Conservation (phyloP, 2,888 invertebrate genomes). For the Unio delphinus region DNA sequence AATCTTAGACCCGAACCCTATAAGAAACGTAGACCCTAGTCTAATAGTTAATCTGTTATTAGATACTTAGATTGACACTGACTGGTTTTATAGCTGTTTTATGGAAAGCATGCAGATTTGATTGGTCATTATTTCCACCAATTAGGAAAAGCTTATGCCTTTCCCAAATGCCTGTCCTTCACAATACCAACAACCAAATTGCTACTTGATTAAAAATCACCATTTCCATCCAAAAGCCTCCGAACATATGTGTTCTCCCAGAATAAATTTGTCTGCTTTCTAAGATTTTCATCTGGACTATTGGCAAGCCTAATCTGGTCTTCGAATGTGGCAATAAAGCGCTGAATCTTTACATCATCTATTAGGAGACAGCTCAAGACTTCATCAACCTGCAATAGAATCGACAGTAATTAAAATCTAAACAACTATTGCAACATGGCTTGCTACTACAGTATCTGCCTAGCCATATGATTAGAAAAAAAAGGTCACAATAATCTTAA, state of each 20-base stretch:
- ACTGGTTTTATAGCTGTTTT: too few species aligned
- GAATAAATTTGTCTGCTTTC: slow-evolving; percentile 59
- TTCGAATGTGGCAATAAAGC: slow-evolving; percentile 47
- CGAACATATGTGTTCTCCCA: slow-evolving; percentile 69
- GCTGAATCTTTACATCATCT: slow-evolving; percentile 34
- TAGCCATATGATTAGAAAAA: too few species aligned
- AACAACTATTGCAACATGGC: too few species aligned
- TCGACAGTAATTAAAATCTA: too few species aligned
- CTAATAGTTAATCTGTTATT: too few species aligned
- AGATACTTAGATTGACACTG: too few species aligned
- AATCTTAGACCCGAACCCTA: too few species aligned
- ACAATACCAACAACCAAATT: neutral
- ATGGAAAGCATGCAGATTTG: too few species aligned
- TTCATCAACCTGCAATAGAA: slow-evolving; percentile 33
- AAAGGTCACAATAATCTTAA: too few species aligned
- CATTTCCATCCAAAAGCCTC: slow-evolving; percentile 62
- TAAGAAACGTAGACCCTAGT: too few species aligned
- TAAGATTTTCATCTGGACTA: slow-evolving; percentile 47
- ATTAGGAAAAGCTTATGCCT: neutral
- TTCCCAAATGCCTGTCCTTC: neutral
- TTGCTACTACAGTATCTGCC: too few species aligned
- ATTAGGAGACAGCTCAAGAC: slow-evolving; percentile 39
- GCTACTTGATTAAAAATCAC: slow-evolving; percentile 31
- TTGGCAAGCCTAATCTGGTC: slow-evolving; percentile 57
- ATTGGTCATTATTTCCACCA: too few species aligned